These are phyloP conservation scores for Apodemia mormo DNA, from an alignment of 2,888 invertebrate species.

Conservation along the genomic window DNA sequence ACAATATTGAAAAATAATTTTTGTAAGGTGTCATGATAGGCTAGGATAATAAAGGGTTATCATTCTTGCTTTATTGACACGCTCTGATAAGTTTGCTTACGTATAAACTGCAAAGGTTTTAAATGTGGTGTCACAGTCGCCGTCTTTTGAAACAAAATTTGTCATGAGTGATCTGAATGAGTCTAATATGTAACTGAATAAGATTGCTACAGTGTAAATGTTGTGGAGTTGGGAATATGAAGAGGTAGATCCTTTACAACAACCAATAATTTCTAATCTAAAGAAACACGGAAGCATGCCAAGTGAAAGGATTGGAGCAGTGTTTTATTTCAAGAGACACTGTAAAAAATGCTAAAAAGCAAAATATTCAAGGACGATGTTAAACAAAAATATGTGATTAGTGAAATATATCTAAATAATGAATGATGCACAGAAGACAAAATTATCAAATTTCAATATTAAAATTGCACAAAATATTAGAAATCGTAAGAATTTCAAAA, in stretches of 20 bases:
- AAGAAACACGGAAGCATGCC: conserved; percentile 58
- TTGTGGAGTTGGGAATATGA: conserved; percentile 41
- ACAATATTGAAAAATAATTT: too few species aligned
- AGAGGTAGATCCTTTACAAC: conserved; percentile 53
- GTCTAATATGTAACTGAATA: conserved; percentile 61
- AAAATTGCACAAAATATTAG: conserved; percentile 11
- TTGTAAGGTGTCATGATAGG: too few species aligned
- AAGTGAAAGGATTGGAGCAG: conserved; percentile 40
- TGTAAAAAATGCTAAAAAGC: conserved; percentile 22
- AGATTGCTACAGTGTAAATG: conserved; percentile 23
- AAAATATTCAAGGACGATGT: background rate
- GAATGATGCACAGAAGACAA: conserved; percentile 6
- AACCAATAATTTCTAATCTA: conserved; percentile 57
- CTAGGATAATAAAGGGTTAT: too few species aligned
- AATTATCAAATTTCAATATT: background rate
- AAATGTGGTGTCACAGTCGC: conserved; percentile 46
- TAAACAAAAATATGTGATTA: conserved; percentile 19
- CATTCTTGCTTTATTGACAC: too few species aligned
- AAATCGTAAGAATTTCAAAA: conserved; percentile 5
- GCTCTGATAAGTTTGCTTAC: background rate
- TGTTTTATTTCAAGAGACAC: conserved; percentile 30
- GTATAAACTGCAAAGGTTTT: conserved; percentile 20
- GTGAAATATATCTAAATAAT: background rate
- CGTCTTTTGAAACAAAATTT: conserved; percentile 50
- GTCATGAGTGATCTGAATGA: conserved; percentile 53